Evolutionary conservation across 2,113 vertebrate species (phyloP), one percentile per base, ranked within the genome.

Genomic region (Calonectris borealis): DNA sequence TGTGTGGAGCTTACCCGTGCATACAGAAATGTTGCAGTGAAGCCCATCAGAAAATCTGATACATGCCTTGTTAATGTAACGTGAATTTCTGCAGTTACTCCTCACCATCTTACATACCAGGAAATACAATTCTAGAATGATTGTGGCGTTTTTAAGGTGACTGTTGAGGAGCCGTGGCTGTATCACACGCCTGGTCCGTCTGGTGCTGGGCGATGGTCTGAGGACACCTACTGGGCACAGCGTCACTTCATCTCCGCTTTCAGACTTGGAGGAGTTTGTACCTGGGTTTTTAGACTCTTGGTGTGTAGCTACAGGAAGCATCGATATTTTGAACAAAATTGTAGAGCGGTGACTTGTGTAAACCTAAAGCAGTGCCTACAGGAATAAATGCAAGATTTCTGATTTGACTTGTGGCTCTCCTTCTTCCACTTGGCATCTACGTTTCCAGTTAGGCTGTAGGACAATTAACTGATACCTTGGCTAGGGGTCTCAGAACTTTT

Each of bases 191-290:
- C 19, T 2, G 21, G 34, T 40, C 55, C 3, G 18, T 6, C 70
- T 0, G 17, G 60, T 8, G 38, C 73, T 16, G 36, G 72, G 42
- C 1, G 68, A 51, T 68, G 76, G 86, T 8, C 65, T 94, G 94
- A 85, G 91, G 94, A 93, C 94, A 90, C 83, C 94, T 93, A 38
- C 86, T 64, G 96, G 96, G 96, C 90, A 79, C 76, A 32, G 57
- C 34, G 14, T 14, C 2, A 72, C 52, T 58, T 57, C 65, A 3
- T 13, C 72, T 40, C 60, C 4, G n/a, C 36, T 5, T 34, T 9
- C 2, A 7, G 6, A 1, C 46, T 57, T 1, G 5, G 24, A 51
- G 51, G 21, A 9, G 48, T 7, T 51, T 3, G 2, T 16, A 10
- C 27, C 72, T 10, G 29, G 27, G 25, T 1, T 13, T 44, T 54